phyloP scores from a whole-genome alignment of 1,140 invertebrate species.

The Hycleus cichorii region DNA sequence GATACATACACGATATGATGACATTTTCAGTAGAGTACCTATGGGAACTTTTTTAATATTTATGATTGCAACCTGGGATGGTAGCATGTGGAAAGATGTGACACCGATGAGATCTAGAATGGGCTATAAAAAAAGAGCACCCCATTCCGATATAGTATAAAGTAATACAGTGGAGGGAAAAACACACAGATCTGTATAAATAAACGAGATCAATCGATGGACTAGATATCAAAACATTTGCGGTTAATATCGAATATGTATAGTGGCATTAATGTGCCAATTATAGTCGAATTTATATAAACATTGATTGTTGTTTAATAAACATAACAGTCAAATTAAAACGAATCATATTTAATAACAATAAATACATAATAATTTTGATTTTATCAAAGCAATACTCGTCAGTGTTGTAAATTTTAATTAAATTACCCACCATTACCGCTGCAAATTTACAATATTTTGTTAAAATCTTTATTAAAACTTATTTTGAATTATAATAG shows the following conservation, averaged over 20 bases:
- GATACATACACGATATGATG: constrained; percentile 14
- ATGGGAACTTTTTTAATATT: constrained; percentile 27
- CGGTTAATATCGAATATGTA: too few species aligned
- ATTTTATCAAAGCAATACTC: too few species aligned
- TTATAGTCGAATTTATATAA: too few species aligned
- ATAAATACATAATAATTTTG: too few species aligned
- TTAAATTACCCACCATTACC: too few species aligned
- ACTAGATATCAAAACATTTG: constrained; percentile 23
- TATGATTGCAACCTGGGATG: constrained; percentile 21
- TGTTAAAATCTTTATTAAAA: constrained; percentile 11
- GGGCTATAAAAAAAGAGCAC: constrained; percentile 23
- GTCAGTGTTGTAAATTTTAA: too few species aligned
- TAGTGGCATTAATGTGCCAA: too few species aligned
- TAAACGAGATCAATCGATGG: constrained; percentile 18
- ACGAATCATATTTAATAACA: too few species aligned
- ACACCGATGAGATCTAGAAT: constrained; percentile 22
- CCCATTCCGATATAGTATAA: constrained; percentile 22
- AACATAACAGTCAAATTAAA: too few species aligned
- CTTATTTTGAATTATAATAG: constrained; percentile 9
- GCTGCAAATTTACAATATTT: background rate
- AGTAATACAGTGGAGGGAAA: constrained; percentile 13
- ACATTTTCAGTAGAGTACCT: constrained; percentile 24
- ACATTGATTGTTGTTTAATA: too few species aligned
- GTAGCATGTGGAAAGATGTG: constrained; percentile 24
- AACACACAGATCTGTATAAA: too few species aligned